Conservation (phyloP, 2,888 invertebrate genomes). For the Drosophila koepferae region DNA sequence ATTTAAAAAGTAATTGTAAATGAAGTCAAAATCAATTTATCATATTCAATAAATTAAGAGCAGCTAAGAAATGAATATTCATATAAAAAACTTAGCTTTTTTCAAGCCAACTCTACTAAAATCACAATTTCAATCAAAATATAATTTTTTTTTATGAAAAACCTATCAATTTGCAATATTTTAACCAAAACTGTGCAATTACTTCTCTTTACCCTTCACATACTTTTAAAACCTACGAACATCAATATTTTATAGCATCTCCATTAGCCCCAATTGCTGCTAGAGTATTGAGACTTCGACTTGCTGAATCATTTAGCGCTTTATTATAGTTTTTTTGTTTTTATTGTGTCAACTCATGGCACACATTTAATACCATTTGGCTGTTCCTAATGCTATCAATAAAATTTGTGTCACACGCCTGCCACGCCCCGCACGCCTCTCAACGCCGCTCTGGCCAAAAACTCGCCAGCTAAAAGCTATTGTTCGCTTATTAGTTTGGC, state of each 20-base stretch:
- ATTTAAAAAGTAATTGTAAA: not conserved
- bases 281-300: constrained; percentile 1
- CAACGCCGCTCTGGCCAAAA: not conserved
- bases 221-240: not conserved
- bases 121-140: not conserved
- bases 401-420: constrained; percentile 32
- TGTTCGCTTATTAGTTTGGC: constrained; percentile 52
- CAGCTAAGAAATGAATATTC: not conserved
- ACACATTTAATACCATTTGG: constrained; percentile 35
- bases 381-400: constrained; percentile 28
- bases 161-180: not conserved
- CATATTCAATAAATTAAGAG: not conserved
- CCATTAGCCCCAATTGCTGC: not conserved
- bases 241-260: not conserved
- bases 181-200: not conserved
- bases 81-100: not conserved
- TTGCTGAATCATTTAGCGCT: constrained; percentile 4
- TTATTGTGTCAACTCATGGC: constrained; percentile 39
- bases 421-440: not conserved
- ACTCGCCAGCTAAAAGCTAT: constrained; percentile 6
- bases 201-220: not conserved
- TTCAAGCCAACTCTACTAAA: not conserved
- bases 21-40: not conserved
- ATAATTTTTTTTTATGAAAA: not conserved
- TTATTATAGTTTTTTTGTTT: not conserved